Conservation (phyloP, 2,888 invertebrate genomes). For the Portevinia maculata region DNA sequence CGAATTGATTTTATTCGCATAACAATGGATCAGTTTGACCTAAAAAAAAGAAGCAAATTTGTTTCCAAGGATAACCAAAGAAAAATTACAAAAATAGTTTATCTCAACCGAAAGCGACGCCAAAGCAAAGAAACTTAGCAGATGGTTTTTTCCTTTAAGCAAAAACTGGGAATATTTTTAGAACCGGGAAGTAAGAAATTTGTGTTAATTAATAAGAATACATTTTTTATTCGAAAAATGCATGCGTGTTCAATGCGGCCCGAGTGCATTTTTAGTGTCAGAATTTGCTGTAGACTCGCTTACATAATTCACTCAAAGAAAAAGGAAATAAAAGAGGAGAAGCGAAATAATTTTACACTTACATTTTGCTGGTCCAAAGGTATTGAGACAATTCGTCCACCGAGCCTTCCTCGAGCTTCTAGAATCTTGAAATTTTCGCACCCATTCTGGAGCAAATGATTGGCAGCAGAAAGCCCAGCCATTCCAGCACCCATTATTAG, state of each 20-base stretch:
- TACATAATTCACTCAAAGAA: constrained; percentile 50
- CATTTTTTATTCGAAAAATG: background rate
- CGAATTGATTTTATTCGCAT: too few relatives aligned
- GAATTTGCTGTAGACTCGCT: constrained; percentile 65
- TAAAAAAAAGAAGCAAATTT: too few relatives aligned
- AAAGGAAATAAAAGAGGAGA: constrained; percentile 2
- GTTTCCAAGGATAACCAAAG: too few relatives aligned
- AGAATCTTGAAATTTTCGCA: constrained; percentile 90
- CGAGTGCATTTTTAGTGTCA: constrained; percentile 11
- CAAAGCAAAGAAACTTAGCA: too few relatives aligned
- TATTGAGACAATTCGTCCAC: constrained; percentile 91
- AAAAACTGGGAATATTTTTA: constrained; percentile 24
- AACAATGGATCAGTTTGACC: too few relatives aligned
- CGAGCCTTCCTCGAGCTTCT: constrained; percentile 91
- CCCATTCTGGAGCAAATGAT: constrained; percentile 91
- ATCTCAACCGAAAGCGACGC: too few relatives aligned
- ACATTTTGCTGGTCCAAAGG: constrained; percentile 85
- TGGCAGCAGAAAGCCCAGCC: constrained; percentile 93
- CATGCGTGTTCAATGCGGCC: constrained; percentile 3
- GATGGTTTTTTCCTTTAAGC: too few relatives aligned
- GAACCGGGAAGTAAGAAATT: constrained; percentile 38
- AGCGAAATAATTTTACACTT: constrained; percentile 50
- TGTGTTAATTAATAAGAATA: constrained; percentile 5
- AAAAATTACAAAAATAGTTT: too few relatives aligned
- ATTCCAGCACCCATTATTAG: constrained; percentile 92